A percentile compares a stretch with the other conserved stretches of the same genome.
These are phyloP conservation scores for Alligator sinensis DNA, from an alignment of 2,113 vertebrate genomes.

Conservation along the genomic window DNA sequence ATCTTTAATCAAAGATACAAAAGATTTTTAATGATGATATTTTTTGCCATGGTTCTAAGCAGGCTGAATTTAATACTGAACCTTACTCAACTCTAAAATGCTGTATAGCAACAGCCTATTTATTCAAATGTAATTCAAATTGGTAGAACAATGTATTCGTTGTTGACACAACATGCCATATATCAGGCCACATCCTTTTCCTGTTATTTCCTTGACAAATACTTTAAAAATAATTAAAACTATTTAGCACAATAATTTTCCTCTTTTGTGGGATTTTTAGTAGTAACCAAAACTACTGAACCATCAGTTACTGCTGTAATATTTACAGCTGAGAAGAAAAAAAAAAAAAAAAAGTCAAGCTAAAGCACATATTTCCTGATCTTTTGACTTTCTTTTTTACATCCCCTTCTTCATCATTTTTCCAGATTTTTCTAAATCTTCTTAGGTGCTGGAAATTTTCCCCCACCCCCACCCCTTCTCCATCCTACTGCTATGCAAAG, in stretches of 20 bases:
- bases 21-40: not conserved
- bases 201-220: constrained; percentile 62
- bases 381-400: not conserved
- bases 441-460: constrained; percentile 33
- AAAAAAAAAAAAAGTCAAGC: not conserved
- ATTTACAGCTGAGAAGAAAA: constrained; percentile 1
- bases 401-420: not conserved
- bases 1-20: not conserved
- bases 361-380: not conserved
- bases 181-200: constrained; percentile 73
- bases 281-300: constrained; percentile 42
- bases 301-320: not conserved
- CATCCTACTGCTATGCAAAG: constrained; percentile 53
- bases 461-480: constrained; percentile 21
- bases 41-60: not conserved
- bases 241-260: constrained; percentile 33
- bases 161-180: not conserved
- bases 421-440: constrained; percentile 37
- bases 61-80: not conserved
- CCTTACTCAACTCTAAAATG: not conserved
- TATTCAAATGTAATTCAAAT: constrained; percentile 31
- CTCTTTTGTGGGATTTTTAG: constrained; percentile 33
- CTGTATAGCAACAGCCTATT: accelerated
- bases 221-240: constrained; percentile 38
- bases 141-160: constrained; percentile 27